Conservation (phyloP, 2,113 vertebrate species). For the Isichthys henryi region DNA sequence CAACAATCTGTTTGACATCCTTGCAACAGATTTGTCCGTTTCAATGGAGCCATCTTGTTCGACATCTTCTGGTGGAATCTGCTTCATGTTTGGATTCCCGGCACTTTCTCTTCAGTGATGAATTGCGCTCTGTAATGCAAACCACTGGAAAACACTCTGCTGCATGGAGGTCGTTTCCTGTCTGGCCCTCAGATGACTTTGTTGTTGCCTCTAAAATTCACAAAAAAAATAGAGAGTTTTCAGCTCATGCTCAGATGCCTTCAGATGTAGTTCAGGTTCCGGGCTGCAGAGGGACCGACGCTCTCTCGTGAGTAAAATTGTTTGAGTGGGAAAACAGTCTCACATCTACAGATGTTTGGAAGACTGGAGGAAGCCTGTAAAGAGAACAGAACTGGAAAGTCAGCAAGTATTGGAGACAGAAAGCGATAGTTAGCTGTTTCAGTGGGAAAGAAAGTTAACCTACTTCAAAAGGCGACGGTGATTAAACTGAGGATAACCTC, state of each 20-base stretch:
- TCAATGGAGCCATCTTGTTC: background rate
- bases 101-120: slow-evolving; percentile 4
- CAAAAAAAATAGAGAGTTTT: background rate
- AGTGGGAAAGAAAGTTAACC: background rate
- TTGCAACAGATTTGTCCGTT: background rate
- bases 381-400: background rate
- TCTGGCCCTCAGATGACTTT: slow-evolving; percentile 2
- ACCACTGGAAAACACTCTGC: background rate
- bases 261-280: background rate
- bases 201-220: background rate
- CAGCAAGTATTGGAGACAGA: background rate
- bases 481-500: background rate
- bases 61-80: background rate
- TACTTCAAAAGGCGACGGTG: background rate
- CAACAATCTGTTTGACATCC: background rate
- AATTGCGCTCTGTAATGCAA: slow-evolving; percentile 5
- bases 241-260: background rate
- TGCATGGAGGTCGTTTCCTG: slow-evolving; percentile 14
- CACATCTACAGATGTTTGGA: background rate
- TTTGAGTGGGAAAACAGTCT: background rate
- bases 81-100: background rate
- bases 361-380: background rate
- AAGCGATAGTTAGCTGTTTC: background rate
- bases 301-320: background rate
- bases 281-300: background rate